Evolutionary conservation across 1,140 invertebrate genomes (phyloP).

Genomic region (Bombus picipes): DNA sequence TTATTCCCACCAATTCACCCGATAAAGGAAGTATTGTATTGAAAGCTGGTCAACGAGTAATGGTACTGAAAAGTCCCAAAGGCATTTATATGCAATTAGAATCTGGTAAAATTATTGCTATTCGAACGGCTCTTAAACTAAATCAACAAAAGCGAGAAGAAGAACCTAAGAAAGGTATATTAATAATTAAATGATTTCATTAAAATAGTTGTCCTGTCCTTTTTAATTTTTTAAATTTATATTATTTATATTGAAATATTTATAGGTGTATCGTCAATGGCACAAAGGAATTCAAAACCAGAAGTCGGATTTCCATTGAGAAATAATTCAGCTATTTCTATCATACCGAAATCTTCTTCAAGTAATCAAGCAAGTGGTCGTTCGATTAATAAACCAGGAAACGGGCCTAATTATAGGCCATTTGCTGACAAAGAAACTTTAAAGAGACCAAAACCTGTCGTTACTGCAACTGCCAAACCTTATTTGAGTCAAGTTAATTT

Average conservation of each 20-base stretch:
- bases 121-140: slow-evolving; percentile 90
- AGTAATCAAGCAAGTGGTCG: slow-evolving; percentile 70
- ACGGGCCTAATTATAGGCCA: slow-evolving; percentile 74
- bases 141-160: slow-evolving; percentile 85
- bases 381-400: slow-evolving; percentile 73
- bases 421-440: slow-evolving; percentile 75
- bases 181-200: slow-evolving; percentile 8
- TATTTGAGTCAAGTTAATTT: slow-evolving; percentile 75
- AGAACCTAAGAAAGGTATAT: slow-evolving; percentile 83
- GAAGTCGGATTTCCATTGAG: slow-evolving; percentile 84
- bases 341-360: slow-evolving; percentile 84
- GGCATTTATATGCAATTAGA: slow-evolving; percentile 97
- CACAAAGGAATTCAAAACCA: slow-evolving; percentile 82
- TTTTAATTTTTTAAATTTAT: neutral
- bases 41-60: slow-evolving; percentile 95
- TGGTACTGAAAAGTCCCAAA: slow-evolving; percentile 96
- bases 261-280: slow-evolving; percentile 80
- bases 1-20: slow-evolving; percentile 95
- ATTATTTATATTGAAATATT: slow-evolving; percentile 24
- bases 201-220: neutral
- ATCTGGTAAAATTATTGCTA: slow-evolving; percentile 98
- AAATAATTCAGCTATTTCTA: slow-evolving; percentile 87
- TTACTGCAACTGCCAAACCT: slow-evolving; percentile 76
- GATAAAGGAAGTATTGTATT: slow-evolving; percentile 93
- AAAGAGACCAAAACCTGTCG: slow-evolving; percentile 78